phyloP scores from a whole-genome alignment of 2,888 invertebrate genomes.

The Coelopa pilipes region DNA sequence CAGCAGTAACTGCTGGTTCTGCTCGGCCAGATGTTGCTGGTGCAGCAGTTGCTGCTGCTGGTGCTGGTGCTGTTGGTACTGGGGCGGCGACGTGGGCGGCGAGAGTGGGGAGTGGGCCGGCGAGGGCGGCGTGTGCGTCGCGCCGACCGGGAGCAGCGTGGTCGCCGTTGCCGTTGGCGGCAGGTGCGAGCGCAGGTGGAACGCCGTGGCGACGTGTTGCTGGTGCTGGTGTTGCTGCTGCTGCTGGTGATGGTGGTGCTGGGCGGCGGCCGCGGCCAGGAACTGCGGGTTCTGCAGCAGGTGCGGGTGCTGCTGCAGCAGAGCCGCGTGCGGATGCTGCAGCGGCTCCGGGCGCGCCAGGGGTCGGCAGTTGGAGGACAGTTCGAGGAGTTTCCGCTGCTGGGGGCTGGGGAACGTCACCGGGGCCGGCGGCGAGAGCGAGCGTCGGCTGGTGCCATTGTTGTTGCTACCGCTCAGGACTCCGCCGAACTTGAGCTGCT shows the following conservation, averaged over 20 bases:
- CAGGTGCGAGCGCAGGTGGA: constrained; percentile 53
- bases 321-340: constrained; percentile 61
- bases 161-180: constrained; percentile 36
- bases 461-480: constrained; percentile 46
- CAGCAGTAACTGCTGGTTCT: constrained; percentile 43
- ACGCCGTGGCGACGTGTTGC: constrained; percentile 47
- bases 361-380: constrained; percentile 53
- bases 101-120: constrained; percentile 59
- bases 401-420: constrained; percentile 43
- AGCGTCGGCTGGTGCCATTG: constrained; percentile 47
- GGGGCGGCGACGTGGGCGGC: constrained; percentile 58
- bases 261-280: constrained; percentile 58
- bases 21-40: constrained; percentile 40
- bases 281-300: constrained; percentile 61
- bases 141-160: constrained; percentile 33
- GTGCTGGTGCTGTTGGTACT: constrained; percentile 43
- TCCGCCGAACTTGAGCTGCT: constrained; percentile 49
- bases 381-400: constrained; percentile 57
- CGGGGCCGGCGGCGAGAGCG: constrained; percentile 50
- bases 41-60: constrained; percentile 45
- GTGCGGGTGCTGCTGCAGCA: constrained; percentile 61
- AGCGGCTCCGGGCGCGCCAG: constrained; percentile 62
- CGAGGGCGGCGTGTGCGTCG: constrained; percentile 49
- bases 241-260: constrained; percentile 55
- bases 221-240: constrained; percentile 49